phyloP scores from a whole-genome alignment of 2,113 vertebrate species.

The Cariama cristata region DNA sequence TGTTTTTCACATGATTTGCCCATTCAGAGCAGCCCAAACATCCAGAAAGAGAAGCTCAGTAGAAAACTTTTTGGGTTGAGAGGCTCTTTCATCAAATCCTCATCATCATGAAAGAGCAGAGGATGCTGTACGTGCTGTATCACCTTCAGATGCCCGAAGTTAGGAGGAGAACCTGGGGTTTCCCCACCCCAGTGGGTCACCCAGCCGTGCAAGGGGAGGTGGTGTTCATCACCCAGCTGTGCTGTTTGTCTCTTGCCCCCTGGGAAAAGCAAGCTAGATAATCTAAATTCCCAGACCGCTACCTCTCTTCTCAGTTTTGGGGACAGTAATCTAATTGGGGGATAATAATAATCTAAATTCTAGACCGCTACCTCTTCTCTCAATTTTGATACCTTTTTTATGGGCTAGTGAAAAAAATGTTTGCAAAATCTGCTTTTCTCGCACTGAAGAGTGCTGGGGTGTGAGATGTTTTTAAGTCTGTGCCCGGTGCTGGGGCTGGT shows the following conservation, averaged over 20 bases:
- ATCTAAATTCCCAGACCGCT: neutral
- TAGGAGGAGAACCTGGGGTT: neutral
- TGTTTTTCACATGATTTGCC: rapidly evolving
- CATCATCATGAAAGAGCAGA: neutral
- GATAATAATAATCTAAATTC: neutral
- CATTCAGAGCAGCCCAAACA: neutral
- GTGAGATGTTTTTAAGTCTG: neutral
- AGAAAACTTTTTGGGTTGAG: neutral
- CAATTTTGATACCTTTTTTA: neutral
- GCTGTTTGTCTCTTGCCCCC: neutral
- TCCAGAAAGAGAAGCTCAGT: neutral
- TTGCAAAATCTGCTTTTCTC: neutral
- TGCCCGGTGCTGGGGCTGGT: neutral
- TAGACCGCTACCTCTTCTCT: neutral
- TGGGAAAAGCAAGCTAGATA: neutral
- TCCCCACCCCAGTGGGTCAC: rapidly evolving
- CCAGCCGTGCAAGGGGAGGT: too few relatives aligned
- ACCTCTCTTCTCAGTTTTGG: neutral
- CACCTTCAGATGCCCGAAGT: neutral
- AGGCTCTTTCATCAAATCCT: rapidly evolving
- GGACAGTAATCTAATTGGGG: too few relatives aligned
- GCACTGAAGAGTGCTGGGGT: neutral
- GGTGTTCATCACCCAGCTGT: neutral
- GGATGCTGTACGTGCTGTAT: neutral
- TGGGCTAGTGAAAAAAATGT: neutral